Evolutionary conservation across 1,140 invertebrate genomes (phyloP), one percentile per base, ranked within the genome.

Genomic region (Bombus confusus): DNA sequence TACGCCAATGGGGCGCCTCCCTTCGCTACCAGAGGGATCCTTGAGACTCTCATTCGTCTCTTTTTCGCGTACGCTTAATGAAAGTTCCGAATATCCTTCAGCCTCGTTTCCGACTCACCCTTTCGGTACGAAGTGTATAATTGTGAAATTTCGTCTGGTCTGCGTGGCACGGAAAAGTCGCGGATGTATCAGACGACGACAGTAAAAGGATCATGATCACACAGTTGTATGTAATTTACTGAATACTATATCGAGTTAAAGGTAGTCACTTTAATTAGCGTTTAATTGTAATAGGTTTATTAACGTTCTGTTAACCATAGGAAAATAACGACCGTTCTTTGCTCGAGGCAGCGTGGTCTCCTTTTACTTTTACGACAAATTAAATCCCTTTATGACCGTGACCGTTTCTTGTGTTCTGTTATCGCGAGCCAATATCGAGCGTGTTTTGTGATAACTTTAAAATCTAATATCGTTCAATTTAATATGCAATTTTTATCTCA

Each of bases 1-100:
- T 80, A 90, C 88, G 88, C 87, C 87, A 90, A 89, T 90, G 88
- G 62, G 73, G 73, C 73, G 62, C 74, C 85, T 84, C 68, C 69
- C 62, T 64, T 81, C 81, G 81, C 74, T 71, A 52, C 73, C 64
- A 39, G 69, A 66, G 59, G 62, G 39, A 74, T 86, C 85, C 78
- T 85, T 87, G 86, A 78, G 78, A 84, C 80, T 68, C 73, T 75
- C 66, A 75, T 89, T 74, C 57, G 43, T 37, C 57, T 81, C 66
- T 81, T 85, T 85, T 85, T 74, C 78, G 13, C 59, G 77, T 39
- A 57, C 79, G 72, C 80, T 85, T 85, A 81, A 85, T 81, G 59
- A 81, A 85, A 81, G 78, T 85, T 74, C 78, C 57, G 34, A 81
- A 80, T 85, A 77, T 80, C 83, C 37, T 80, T 73, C 39, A 68